Evolutionary conservation across 2,113 vertebrate species (phyloP).

Genomic region (Scartelaos histophorus): DNA sequence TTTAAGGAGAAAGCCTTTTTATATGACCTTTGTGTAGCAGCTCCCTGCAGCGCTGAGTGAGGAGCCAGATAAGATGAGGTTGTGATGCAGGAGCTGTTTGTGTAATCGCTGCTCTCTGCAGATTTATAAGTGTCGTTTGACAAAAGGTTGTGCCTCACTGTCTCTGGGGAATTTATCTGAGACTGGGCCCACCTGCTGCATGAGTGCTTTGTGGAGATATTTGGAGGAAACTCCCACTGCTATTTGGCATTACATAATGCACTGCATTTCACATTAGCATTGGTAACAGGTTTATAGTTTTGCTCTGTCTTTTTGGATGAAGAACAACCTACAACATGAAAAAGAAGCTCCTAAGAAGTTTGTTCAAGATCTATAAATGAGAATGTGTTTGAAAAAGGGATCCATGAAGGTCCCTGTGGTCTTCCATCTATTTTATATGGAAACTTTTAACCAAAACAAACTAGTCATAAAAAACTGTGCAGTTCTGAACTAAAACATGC

Average conservation of each 20-base stretch:
- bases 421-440: too few species aligned
- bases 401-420: neutral
- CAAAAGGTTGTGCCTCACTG: slow-evolving; percentile 26
- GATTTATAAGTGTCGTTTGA: slow-evolving; percentile 49
- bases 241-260: slow-evolving; percentile 10
- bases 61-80: slow-evolving; percentile 44
- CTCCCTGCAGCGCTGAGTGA: slow-evolving; percentile 18
- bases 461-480: too few species aligned
- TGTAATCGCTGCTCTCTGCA: slow-evolving; percentile 26
- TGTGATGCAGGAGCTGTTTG: slow-evolving; percentile 33
- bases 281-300: neutral
- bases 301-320: neutral
- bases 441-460: too few species aligned
- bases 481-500: too few species aligned
- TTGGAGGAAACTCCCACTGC: slow-evolving; percentile 10
- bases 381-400: neutral
- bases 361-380: neutral
- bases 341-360: neutral
- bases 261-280: slow-evolving; percentile 24
- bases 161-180: slow-evolving; percentile 32
- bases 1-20: slow-evolving; percentile 51
- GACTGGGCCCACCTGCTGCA: slow-evolving; percentile 42
- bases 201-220: slow-evolving; percentile 11
- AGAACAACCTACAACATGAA: neutral
- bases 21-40: slow-evolving; percentile 60